phyloP scores from a whole-genome alignment of 23 tunicate genomes.

The Halocynthia aurantium region DNA sequence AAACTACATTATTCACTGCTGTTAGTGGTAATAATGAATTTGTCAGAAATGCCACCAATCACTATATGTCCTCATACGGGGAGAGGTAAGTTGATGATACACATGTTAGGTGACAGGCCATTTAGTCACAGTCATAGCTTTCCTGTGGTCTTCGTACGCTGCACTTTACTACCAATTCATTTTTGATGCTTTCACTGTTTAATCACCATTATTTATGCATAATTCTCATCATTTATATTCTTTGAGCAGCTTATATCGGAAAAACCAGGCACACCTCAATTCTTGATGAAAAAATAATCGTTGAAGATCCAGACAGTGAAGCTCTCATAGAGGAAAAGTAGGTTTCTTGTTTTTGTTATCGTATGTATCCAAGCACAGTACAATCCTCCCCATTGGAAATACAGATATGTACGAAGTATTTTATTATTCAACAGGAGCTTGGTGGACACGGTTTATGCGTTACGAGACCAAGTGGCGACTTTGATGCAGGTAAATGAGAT shows the following conservation, averaged over 20 bases:
- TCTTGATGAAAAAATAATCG: conserved; percentile 82
- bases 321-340: conserved; percentile 59
- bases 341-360: background rate
- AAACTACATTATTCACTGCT: too few relatives aligned
- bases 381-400: background rate
- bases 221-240: background rate
- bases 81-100: conserved; percentile 1
- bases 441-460: conserved; percentile 84
- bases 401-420: background rate
- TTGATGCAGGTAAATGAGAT: conserved; percentile 34
- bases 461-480: conserved; percentile 53
- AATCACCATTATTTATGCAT: too few relatives aligned
- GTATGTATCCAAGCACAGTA: background rate
- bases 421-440: conserved; percentile 45
- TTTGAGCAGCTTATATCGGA: conserved; percentile 2
- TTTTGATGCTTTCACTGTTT: too few relatives aligned
- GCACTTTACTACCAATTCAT: too few relatives aligned
- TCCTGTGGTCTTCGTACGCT: too few relatives aligned
- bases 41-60: background rate
- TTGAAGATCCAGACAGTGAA: conserved; percentile 71
- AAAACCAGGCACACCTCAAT: conserved; percentile 60
- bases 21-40: too few relatives aligned
- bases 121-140: too few relatives aligned
- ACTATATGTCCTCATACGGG: conserved; percentile 2
- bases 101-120: too few relatives aligned